phyloP scores from a whole-genome alignment of 2,888 invertebrate genomes.

The Dermolepida albohirtum region DNA sequence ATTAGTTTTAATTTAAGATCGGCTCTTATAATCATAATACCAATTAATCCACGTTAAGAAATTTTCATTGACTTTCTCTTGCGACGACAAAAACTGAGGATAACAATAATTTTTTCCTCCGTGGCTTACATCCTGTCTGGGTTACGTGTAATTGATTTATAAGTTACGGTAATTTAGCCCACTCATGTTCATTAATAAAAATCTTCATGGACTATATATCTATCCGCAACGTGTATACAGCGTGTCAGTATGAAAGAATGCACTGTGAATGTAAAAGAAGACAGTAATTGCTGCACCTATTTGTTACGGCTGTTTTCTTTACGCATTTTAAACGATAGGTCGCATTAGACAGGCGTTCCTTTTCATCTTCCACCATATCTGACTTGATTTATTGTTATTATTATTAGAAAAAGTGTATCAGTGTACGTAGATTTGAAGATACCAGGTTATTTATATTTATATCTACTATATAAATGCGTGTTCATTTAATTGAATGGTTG shows the following conservation, averaged over 20 bases:
- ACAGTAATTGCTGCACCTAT: conserved; percentile 32
- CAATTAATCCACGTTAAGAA: no score
- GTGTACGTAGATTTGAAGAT: conserved; percentile 1
- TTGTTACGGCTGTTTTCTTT: conserved; percentile 29
- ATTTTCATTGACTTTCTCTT: background rate
- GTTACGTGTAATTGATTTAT: conserved; percentile 30
- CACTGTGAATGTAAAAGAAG: conserved; percentile 24
- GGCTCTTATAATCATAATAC: no score
- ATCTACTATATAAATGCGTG: conserved; percentile 1
- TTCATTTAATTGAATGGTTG: no score
- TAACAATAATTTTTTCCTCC: conserved; percentile 2
- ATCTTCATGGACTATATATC: conserved; percentile 31
- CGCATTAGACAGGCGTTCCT: conserved; percentile 17
- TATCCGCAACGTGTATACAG: conserved; percentile 16
- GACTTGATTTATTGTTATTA: conserved; percentile 21
- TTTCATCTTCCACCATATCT: conserved; percentile 21
- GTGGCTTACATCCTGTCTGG: conserved; percentile 5
- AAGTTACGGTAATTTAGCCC: conserved; percentile 32
- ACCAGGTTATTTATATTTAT: no score
- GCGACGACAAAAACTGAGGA: background rate
- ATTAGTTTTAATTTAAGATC: no score
- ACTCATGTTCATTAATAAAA: conserved; percentile 32
- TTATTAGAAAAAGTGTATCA: conserved; percentile 22
- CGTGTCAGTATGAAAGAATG: conserved; percentile 12
- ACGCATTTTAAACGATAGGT: conserved; percentile 27